Conservation (phyloP, 1,140 invertebrate species). For the Conus ventricosus region DNA sequence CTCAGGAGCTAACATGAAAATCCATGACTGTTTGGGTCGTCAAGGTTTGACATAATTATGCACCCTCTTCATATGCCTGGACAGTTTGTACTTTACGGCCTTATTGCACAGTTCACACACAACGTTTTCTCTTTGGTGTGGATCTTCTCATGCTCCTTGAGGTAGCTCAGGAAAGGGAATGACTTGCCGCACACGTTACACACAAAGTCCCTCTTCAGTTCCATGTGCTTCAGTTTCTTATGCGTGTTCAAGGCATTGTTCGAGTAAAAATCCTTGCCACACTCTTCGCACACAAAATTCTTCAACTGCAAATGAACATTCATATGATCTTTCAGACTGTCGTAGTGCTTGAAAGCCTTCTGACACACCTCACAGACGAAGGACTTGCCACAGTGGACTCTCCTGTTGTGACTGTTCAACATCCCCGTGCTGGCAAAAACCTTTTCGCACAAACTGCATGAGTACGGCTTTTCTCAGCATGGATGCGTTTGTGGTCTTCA, state of each 20-base stretch:
- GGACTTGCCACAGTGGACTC: constrained; percentile 78
- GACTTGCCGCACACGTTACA: constrained; percentile 43
- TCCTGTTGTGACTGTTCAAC: background rate
- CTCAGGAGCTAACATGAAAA: no score
- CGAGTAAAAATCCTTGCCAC: constrained; percentile 49
- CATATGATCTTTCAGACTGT: constrained; percentile 86
- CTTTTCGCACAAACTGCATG: constrained; percentile 94
- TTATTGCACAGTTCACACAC: background rate
- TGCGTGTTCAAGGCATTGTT: constrained; percentile 41
- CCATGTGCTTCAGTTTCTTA: constrained; percentile 37
- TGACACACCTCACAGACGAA: constrained; percentile 76
- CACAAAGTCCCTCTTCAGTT: constrained; percentile 38
- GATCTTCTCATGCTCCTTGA: background rate
- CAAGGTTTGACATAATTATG: background rate
- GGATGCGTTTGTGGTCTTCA: constrained; percentile 44
- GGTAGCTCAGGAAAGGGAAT: constrained; percentile 15
- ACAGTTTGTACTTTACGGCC: background rate
- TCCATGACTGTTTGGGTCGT: no score
- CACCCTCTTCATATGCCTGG: background rate
- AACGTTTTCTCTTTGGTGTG: background rate
- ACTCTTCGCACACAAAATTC: constrained; percentile 81
- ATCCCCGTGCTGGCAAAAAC: constrained; percentile 88
- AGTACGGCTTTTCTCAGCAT: constrained; percentile 41
- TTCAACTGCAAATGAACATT: constrained; percentile 88
- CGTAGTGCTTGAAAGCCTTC: constrained; percentile 90